These are phyloP conservation scores for Strongylocentrotus purpuratus DNA, from an alignment of 35 echinoderm and acorn worm genomes.

Conservation along the genomic window DNA sequence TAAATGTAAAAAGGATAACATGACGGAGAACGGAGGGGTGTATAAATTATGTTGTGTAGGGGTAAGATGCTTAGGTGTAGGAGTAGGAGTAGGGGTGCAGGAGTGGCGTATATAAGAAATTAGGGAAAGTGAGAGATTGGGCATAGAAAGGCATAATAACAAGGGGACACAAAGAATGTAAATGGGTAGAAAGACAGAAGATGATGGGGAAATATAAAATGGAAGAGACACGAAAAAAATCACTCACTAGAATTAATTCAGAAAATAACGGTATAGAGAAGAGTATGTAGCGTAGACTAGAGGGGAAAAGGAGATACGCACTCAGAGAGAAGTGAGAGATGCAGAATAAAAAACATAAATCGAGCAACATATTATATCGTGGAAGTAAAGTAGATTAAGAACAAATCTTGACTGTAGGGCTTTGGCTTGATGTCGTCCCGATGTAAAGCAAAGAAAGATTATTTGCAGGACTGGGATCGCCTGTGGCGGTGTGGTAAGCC, in stretches of 20 bases:
- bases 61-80: too few species aligned
- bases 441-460: neutral
- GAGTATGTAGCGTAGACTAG: neutral
- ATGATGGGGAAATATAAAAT: too few species aligned
- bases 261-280: neutral
- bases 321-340: neutral
- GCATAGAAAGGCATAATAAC: too few species aligned
- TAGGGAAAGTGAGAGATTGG: too few species aligned
- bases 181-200: too few species aligned
- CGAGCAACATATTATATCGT: too few species aligned
- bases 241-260: neutral
- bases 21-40: too few species aligned
- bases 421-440: neutral
- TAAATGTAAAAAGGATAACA: too few species aligned
- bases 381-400: neutral
- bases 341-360: neutral
- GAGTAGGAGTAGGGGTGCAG: too few species aligned
- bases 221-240: neutral
- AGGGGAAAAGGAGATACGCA: neutral
- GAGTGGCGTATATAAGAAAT: too few species aligned
- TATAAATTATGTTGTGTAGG: too few species aligned
- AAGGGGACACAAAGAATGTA: too few species aligned
- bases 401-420: neutral
- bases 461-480: neutral
- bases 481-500: neutral